Conservation (phyloP, 1,140 invertebrate species). For the Rhynchophorus ferrugineus region DNA sequence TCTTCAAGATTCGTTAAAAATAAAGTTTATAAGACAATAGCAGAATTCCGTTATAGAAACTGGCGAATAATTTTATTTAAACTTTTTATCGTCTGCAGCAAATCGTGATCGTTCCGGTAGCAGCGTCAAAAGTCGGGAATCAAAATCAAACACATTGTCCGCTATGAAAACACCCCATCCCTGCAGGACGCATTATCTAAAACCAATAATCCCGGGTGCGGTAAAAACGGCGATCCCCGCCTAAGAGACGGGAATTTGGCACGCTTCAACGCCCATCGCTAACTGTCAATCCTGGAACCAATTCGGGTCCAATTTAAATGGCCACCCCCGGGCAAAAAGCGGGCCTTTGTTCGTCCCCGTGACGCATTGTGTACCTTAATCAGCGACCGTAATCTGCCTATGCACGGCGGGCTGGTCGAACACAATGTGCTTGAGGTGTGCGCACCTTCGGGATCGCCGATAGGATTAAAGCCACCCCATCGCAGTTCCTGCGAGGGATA, state of each 20-base stretch:
- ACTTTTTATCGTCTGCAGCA: too few relatives aligned
- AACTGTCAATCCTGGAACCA: constrained; percentile 30
- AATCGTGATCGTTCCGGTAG: too few relatives aligned
- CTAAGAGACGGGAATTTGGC: constrained; percentile 22
- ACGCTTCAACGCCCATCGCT: constrained; percentile 26
- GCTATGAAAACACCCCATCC: constrained; percentile 18
- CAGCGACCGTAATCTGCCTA: constrained; percentile 31
- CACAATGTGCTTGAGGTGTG: constrained; percentile 33
- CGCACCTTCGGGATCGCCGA: constrained; percentile 27
- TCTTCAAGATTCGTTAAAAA: too few relatives aligned
- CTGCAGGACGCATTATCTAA: constrained; percentile 22
- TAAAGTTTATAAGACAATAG: too few relatives aligned
- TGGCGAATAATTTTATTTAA: too few relatives aligned
- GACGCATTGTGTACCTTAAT: constrained; percentile 32
- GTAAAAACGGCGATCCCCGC: constrained; percentile 20
- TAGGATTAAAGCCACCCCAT: constrained; percentile 26
- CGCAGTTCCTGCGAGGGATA: background rate
- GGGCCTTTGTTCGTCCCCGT: constrained; percentile 14
- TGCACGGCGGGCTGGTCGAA: constrained; percentile 27
- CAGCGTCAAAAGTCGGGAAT: too few relatives aligned
- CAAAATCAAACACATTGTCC: constrained; percentile 22
- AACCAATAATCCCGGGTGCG: constrained; percentile 25
- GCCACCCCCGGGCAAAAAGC: constrained; percentile 10
- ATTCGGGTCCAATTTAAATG: constrained; percentile 28
- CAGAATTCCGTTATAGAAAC: too few relatives aligned